Evolutionary conservation across 2,888 invertebrate genomes (phyloP).

Genomic region (Clanis bilineata): DNA sequence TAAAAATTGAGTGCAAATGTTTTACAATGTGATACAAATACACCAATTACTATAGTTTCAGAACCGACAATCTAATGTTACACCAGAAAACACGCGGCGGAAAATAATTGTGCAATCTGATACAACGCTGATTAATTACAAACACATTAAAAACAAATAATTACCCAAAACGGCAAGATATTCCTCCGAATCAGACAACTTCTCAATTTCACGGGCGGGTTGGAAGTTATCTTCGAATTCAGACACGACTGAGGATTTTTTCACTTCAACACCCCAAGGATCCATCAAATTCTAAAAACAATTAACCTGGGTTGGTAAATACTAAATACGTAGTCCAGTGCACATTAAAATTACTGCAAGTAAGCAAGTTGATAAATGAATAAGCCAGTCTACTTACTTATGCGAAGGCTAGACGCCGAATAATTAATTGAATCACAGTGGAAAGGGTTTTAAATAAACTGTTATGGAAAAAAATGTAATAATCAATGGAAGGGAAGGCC

Average conservation of each 20-base stretch:
- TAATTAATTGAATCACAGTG: constrained; percentile 17
- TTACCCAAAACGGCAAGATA: constrained; percentile 87
- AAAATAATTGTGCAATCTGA: not conserved
- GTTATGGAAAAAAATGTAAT: not conserved
- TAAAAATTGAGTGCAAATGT: no score
- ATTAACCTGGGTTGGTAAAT: constrained; percentile 13
- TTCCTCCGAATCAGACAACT: constrained; percentile 84
- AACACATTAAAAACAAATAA: constrained; percentile 4
- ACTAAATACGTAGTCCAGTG: not conserved
- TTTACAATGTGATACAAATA: not conserved
- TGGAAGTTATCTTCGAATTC: constrained; percentile 84
- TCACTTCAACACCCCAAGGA: constrained; percentile 72
- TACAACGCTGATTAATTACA: not conserved
- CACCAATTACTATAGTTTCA: not conserved
- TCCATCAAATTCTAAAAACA: constrained; percentile 70
- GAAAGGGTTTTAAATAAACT: constrained; percentile 7
- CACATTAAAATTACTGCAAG: no score
- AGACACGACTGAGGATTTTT: constrained; percentile 44
- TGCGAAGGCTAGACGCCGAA: constrained; percentile 35
- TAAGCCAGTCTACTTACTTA: constrained; percentile 35
- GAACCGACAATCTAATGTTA: not conserved
- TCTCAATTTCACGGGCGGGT: constrained; percentile 55
- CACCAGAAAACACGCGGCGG: not conserved
- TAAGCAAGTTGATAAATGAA: not conserved
- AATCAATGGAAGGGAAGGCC: constrained; percentile 7